These are phyloP conservation scores for Polymixis flavicincta DNA, from an alignment of 2,888 invertebrate genomes.

Conservation along the genomic window DNA sequence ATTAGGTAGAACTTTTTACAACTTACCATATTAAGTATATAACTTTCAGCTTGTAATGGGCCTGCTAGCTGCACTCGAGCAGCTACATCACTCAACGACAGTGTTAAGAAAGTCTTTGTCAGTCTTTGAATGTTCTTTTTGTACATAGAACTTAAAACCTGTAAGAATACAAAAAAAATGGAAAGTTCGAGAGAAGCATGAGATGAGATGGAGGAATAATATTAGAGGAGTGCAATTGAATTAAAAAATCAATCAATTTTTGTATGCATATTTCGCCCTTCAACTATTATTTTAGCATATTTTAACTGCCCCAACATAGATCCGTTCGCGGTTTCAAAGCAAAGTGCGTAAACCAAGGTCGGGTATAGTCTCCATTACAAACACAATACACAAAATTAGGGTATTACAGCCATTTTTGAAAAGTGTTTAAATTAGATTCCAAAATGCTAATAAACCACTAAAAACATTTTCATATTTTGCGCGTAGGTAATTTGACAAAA, in stretches of 20 bases:
- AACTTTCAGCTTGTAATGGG: slow-evolving; percentile 97
- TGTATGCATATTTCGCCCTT: background rate
- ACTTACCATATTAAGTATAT: slow-evolving; percentile 98
- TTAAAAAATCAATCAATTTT: background rate
- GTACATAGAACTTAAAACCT: slow-evolving; percentile 96
- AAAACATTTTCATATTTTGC: too few species aligned
- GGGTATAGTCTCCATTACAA: too few species aligned
- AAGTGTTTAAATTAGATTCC: too few species aligned
- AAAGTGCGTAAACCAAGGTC: too few species aligned
- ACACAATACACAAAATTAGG: too few species aligned
- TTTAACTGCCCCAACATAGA: background rate
- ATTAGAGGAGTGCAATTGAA: background rate
- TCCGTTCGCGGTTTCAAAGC: background rate
- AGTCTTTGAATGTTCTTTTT: slow-evolving; percentile 99
- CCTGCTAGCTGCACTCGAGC: slow-evolving; percentile 96
- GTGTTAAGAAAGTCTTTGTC: slow-evolving; percentile 97
- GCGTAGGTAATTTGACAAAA: too few species aligned
- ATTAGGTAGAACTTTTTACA: background rate
- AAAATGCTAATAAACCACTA: too few species aligned
- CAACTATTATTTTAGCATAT: background rate
- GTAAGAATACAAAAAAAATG: slow-evolving; percentile 65
- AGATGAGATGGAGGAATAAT: too few species aligned
- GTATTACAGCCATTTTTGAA: too few species aligned
- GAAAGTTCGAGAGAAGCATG: background rate
- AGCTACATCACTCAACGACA: slow-evolving; percentile 97